Evolutionary conservation across 2,888 invertebrate species (phyloP), one percentile per base, ranked within the genome.

Genomic region (Orthosia incerta): DNA sequence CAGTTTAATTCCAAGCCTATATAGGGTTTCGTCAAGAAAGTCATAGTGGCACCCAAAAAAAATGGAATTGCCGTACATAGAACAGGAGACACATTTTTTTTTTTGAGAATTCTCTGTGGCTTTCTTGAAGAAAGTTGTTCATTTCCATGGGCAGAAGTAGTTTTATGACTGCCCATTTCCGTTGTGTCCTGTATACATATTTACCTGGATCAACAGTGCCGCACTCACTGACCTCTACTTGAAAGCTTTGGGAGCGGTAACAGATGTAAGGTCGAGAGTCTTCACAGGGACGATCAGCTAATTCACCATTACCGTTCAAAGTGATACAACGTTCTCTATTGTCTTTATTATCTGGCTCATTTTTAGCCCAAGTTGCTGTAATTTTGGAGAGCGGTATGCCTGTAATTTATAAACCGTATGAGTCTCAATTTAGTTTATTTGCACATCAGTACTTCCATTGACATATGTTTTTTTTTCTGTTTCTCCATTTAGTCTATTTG

Each of bases 191-290:
- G 39, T 9, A 39, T 39, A 39, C 39, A 39, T 39, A 57, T 57
- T 26, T 39, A 57, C 57, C 57, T 57, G 57, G 31, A 57, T 57
- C 57, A 12, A 57, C n/a, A n/a, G 50, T 31, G n/a, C 57, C 31
- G 57, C 57, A 57, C 57, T 57, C 31, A n/a, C n/a, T 57, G 18
- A 31, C 12, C n/a, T 57, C 57, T 57, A 11, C 11, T 31, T 18
- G 57, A 39, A n/a, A 31, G 31, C n/a, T n/a, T n/a, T 31, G n/a
- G 5, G n/a, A n/a, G 13, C 12, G 57, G 57, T 57, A 57, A 39
- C 57, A 57, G 13, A 57, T 57, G 31, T 57, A 57, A 57, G 31
- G 31, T 0, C 57, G 57, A 31, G 57, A 0, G 4, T 39, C 57
- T 57, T 57, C 57, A 13, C 57, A 57, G 12, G 7, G 31, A 5